Evolutionary conservation across 1,140 invertebrate genomes (phyloP), one percentile per base, ranked within the genome.

Genomic region (Stenopsyche tienmushanensis): DNA sequence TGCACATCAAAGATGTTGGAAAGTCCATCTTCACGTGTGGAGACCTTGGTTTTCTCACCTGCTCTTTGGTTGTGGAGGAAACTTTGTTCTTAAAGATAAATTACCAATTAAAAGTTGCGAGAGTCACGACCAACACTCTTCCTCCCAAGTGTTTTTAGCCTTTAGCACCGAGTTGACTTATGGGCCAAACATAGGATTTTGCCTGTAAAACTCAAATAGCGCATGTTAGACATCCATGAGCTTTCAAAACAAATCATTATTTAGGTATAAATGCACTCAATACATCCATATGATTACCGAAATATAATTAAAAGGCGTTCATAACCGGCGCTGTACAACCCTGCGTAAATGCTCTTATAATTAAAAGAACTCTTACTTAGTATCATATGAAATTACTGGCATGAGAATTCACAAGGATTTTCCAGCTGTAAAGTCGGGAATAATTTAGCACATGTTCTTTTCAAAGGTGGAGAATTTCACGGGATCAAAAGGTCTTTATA

Each of bases 91-190:
- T n/a, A 23, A 64, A 64, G 62, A 64, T 54, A 64, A 64, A 64
- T 64, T 64, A 64, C 62, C 62, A 64, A 64, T 64, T 64, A 64
- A 64, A 64, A 64, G 50, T 64, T 64, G 29, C n/a, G 26, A 47
- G 18, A 47, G 44, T 47, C 44, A 47, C 18, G 44, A 47, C 3
- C 18, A 20, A 13, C 44, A 8, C 17, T 8, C 18, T 7, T 8
- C 17, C 10, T 24, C 20, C 9, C 15, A 57, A 24, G n/a, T 34
- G 23, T 57, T 57, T 57, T 20, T 15, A 34, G 26, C 26, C 53
- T 57, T 57, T 34, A 34, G 21, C 23, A 25, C 10, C 24, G 24
- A 17, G 21, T 57, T 57, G n/a, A n/a, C 23, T 13, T 15, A 25
- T 53, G 5, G 8, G 15, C 50, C 45, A 15, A 5, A 49, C 45